Evolutionary conservation across 2,113 vertebrate species (phyloP).

Genomic region (Percopsis transmontana): DNA sequence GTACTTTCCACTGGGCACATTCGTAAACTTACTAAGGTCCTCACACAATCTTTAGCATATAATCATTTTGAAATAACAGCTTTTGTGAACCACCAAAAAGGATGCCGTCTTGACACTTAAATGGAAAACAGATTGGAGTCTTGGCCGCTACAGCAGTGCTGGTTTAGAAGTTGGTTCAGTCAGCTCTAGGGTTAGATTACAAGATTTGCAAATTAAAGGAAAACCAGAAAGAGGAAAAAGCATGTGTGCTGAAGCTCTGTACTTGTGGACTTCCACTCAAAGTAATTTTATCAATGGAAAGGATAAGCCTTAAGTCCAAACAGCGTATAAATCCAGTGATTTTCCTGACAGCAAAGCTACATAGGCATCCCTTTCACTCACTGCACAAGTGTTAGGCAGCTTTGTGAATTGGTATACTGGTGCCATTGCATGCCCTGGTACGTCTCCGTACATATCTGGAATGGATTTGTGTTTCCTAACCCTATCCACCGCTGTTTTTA

Average conservation of each 20-base stretch:
- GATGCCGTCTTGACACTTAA: conserved; percentile 91
- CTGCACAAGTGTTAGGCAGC: conserved; percentile 51
- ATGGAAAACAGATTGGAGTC: conserved; percentile 94
- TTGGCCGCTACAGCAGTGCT: conserved; percentile 84
- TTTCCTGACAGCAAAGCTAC: conserved; percentile 70
- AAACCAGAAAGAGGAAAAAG: conserved; percentile 83
- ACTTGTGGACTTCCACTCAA: conserved; percentile 76
- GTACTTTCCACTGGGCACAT: conserved; percentile 75
- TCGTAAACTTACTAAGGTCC: conserved; percentile 80
- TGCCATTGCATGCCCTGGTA: conserved; percentile 49
- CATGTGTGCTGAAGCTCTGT: conserved; percentile 81
- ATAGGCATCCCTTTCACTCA: conserved; percentile 52
- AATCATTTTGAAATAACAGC: conserved; percentile 92
- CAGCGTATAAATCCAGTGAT: conserved; percentile 74
- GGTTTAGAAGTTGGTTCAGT: conserved; percentile 88
- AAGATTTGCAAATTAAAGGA: conserved; percentile 97
- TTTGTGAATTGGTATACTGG: conserved; percentile 57
- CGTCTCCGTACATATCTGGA: conserved; percentile 54
- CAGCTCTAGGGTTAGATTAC: conserved; percentile 94
- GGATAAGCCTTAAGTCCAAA: conserved; percentile 77
- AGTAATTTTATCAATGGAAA: conserved; percentile 79
- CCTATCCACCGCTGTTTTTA: conserved; percentile 37
- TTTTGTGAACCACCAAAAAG: conserved; percentile 88
- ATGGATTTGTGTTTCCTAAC: conserved; percentile 50
- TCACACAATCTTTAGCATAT: conserved; percentile 83